Conservation (phyloP, 1,140 invertebrate species). For the Lanistes nyassanus region DNA sequence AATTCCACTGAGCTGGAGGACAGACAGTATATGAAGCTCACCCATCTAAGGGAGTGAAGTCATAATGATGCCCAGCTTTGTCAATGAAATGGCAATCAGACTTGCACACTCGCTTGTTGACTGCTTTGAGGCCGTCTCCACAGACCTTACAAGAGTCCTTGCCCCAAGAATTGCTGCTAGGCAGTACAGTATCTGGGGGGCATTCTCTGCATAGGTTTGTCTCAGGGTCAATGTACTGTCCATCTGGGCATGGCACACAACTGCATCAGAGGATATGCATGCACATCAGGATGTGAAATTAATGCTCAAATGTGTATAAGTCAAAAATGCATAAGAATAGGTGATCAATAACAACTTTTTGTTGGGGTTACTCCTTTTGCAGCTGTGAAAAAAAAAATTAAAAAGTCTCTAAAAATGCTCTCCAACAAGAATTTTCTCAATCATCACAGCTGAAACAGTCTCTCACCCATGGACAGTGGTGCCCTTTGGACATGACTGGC, state of each 20-base stretch:
- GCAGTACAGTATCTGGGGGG: constrained; percentile 69
- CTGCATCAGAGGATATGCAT: constrained; percentile 44
- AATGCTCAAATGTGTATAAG: background rate
- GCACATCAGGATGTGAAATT: background rate
- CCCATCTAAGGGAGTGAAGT: constrained; percentile 68
- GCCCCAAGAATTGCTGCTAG: constrained; percentile 67
- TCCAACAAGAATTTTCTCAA: too few species aligned
- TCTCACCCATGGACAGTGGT: constrained; percentile 52
- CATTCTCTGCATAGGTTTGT: constrained; percentile 63
- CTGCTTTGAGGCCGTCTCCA: constrained; percentile 64
- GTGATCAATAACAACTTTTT: background rate
- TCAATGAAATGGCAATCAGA: constrained; percentile 57
- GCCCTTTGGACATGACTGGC: constrained; percentile 71
- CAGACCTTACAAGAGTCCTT: constrained; percentile 70
- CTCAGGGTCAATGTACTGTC: constrained; percentile 67
- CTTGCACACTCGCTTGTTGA: constrained; percentile 48
- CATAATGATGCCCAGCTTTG: constrained; percentile 61
- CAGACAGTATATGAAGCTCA: constrained; percentile 42
- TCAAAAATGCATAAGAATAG: background rate
- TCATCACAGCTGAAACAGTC: background rate
- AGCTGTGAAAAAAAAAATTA: background rate
- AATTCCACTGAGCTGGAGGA: background rate
- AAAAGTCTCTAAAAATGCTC: background rate
- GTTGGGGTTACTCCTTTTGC: too few species aligned
- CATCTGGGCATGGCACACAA: constrained; percentile 71